Base-by-base conservation (phyloP, 2,797 vertebrate genomes). In the Artibeus lituratus region DNA sequence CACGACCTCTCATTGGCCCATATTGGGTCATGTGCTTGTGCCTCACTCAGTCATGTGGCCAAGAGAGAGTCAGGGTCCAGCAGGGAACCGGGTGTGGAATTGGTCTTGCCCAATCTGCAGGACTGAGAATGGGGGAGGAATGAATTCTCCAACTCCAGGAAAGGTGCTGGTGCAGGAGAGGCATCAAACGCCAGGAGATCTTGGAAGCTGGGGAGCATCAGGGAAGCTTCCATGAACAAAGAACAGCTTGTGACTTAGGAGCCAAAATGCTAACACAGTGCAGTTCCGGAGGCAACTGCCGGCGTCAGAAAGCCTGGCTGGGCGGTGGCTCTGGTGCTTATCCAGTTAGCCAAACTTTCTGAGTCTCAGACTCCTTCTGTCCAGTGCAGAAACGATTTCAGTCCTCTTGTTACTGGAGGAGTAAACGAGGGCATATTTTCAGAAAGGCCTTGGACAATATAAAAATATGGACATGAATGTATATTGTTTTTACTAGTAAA, bases 351-450 rank as follows among this genome's bases (percentile, higher is more conserved):
- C n/a, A 32, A 0, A 5, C 5, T 35, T 67, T 26, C 69, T 29
- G 73, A 18, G 49, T 53, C 65, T 87, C 83, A 49, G 21, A 42
- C 16, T 69, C 26, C 69, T 35, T 65, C 72, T 39, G 19, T 73
- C 39, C n/a, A 37, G 22, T 29, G 32, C 59, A 49, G 44, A 94
- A 70, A 87, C 35, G 35, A 94, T 62, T 47, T 19, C 11, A 87
- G 53, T 10, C 8, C 37, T 84, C 37, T 80, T 59, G n/a, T 83
- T 65, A 65, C 7, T 73, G 35, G 29, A 65, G 44, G 44, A 94
- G 4, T 55, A 53, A 73, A 65, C 35, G 57, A 89, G 24, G 55
- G 35, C 44, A 32, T 86, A 59, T 77, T 81, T 82, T 67, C 76
- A 77, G 53, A 82, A 89, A 67, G 29, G 10, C 35, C 77, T 82